Evolutionary conservation across 2,113 vertebrate species (phyloP), one percentile per base, ranked within the genome.

Genomic region (Pandion haliaetus): DNA sequence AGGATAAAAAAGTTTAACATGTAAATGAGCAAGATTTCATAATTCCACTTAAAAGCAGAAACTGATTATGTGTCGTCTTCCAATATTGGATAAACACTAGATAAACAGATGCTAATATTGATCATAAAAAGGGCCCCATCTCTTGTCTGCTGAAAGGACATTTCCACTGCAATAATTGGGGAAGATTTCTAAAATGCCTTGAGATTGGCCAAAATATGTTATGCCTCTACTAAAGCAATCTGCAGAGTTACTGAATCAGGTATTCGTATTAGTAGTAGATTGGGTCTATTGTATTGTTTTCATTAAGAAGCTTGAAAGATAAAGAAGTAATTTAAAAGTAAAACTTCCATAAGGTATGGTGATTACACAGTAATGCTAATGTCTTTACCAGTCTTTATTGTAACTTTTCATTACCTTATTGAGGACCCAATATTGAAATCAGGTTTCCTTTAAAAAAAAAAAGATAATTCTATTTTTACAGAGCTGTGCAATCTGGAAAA

Each of bases 61-160:
- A 50, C 7, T 62, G 36, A 54, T 45, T 7, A 20, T 0, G 0
- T 45, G 5, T 28, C 19, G 4, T 38, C 50, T 82, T 73, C 24
- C 36, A 52, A 58, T 58, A 24, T 8, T 62, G 17, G 26, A 42
- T 44, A n/a, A 81, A 52, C 11, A 38, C 2, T 26, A 11, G 16
- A 14, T 55, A 59, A 93, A 34, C 10, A 36, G 44, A 70, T 59
- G 32, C 14, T 73, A 52, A 58, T 45, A 78, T 4, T 55, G 44
- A 78, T 29, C 19, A 31, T n/a, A 14, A 19, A 58, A 84, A 73
- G 1, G 10, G 2, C 3, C 3, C 10, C 45, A 15, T 20, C 10
- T 63, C 16, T 58, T 71, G 17, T 50, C 6, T 50, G n/a, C 26
- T 76, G 66, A 69, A 71, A 76, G 31, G 26, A 38, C 4, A 5